These are phyloP conservation scores for Atherix ibis DNA, from an alignment of 2,888 invertebrate species.

Conservation along the genomic window DNA sequence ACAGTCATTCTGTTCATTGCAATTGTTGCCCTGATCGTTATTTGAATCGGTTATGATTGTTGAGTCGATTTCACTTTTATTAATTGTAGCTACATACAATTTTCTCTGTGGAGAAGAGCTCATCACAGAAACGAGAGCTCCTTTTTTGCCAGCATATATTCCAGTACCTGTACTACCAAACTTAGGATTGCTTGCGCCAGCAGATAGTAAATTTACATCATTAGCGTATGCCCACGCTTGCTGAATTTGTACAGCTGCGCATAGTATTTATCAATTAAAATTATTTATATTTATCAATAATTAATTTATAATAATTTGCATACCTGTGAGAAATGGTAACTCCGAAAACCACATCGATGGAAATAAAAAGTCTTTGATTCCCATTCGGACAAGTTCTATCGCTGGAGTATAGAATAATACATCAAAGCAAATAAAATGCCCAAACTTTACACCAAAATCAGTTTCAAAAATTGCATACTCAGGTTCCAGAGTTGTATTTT, in stretches of 20 bases:
- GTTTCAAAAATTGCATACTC: slow-evolving; percentile 49
- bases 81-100: slow-evolving; percentile 20
- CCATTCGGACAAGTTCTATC: slow-evolving; percentile 30
- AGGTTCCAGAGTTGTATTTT: slow-evolving; percentile 30
- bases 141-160: slow-evolving; percentile 34
- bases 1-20: no score
- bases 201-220: slow-evolving; percentile 41
- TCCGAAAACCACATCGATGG: slow-evolving; percentile 70
- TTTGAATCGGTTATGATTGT: no score
- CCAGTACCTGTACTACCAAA: slow-evolving; percentile 43
- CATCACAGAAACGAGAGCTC: slow-evolving; percentile 22
- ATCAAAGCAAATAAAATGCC: slow-evolving; percentile 72
- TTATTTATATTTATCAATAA: not conserved
- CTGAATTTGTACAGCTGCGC: slow-evolving; percentile 38
- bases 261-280: not conserved
- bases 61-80: not conserved
- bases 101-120: slow-evolving; percentile 14
- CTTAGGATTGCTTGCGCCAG: slow-evolving; percentile 41
- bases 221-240: slow-evolving; percentile 43
- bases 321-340: slow-evolving; percentile 44
- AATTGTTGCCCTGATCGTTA: not conserved
- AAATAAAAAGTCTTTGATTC: slow-evolving; percentile 27
- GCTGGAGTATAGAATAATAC: slow-evolving; percentile 61
- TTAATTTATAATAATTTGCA: slow-evolving; percentile 4
- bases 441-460: slow-evolving; percentile 65